These are phyloP conservation scores for Tetragnatha montana DNA, from an alignment of 2,888 invertebrate genomes.

Conservation along the genomic window DNA sequence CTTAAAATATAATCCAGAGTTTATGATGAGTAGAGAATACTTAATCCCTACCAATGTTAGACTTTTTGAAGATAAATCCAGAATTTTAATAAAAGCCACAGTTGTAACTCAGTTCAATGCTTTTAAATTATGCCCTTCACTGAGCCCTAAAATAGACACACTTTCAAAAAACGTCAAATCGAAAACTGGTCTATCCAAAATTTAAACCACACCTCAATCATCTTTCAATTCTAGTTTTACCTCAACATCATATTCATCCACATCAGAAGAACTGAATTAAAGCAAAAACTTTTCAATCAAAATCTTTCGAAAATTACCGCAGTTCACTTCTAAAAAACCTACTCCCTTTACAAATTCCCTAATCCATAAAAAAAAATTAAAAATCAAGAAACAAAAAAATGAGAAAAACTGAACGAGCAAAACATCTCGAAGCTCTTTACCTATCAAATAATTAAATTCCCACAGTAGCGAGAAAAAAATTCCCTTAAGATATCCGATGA, in stretches of 20 bases:
- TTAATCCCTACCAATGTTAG: too few relatives aligned
- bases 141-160: too few relatives aligned
- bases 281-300: neutral
- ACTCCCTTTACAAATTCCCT: neutral
- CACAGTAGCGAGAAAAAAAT: conserved; percentile 15
- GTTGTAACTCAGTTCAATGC: too few relatives aligned
- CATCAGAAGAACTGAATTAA: conserved; percentile 3
- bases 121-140: too few relatives aligned
- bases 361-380: conserved; percentile 4
- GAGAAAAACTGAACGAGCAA: neutral
- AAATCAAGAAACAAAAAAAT: conserved; percentile 1
- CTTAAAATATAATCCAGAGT: too few relatives aligned
- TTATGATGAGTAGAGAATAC: too few relatives aligned
- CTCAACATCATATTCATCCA: neutral
- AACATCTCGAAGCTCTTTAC: conserved; percentile 3
- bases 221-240: neutral
- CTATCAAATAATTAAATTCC: conserved; percentile 34
- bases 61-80: too few relatives aligned
- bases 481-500: neutral
- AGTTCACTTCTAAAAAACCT: neutral
- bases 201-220: neutral
- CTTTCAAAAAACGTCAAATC: too few relatives aligned
- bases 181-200: too few relatives aligned
- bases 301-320: neutral
- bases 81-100: too few relatives aligned